Conservation (phyloP, 2,113 vertebrate genomes). For the Clarias macrocephalus region DNA sequence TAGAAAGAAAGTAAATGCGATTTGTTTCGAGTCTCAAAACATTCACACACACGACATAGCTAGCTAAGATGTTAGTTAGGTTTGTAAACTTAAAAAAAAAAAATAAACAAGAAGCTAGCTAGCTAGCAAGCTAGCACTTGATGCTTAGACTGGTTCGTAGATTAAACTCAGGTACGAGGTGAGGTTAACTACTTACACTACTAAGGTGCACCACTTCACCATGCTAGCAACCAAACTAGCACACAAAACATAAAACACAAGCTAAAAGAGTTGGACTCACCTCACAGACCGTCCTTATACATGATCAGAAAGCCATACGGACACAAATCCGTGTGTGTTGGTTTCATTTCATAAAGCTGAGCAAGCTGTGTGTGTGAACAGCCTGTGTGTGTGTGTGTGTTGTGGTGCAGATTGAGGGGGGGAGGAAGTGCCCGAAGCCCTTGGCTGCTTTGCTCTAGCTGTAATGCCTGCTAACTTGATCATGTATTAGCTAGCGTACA, state of each 20-base stretch:
- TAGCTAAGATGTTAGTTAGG: not conserved
- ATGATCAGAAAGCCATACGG: constrained; percentile 73
- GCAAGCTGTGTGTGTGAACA: constrained; percentile 65
- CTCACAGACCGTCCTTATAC: constrained; percentile 72
- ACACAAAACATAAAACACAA: not conserved
- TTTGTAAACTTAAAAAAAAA: not conserved
- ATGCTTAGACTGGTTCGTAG: not conserved
- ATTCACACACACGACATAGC: not conserved
- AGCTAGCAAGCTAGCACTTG: not conserved
- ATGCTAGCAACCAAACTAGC: not conserved
- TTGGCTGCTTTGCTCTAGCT: constrained; percentile 49
- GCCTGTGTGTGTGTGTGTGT: constrained; percentile 61
- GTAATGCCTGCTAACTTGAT: constrained; percentile 48
- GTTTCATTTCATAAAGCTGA: constrained; percentile 74
- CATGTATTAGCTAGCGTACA: constrained; percentile 50
- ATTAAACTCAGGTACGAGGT: constrained; percentile 2
- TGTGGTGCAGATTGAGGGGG: constrained; percentile 55
- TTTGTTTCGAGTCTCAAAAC: not conserved
- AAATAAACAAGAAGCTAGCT: not conserved
- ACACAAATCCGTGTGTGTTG: constrained; percentile 67
- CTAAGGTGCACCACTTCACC: not conserved
- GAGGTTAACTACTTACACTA: not conserved
- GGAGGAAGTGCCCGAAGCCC: constrained; percentile 66
- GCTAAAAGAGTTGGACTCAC: constrained; percentile 62
- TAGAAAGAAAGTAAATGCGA: not conserved